Base-by-base conservation (phyloP, 2,888 invertebrate genomes). In the Taenaris catops region DNA sequence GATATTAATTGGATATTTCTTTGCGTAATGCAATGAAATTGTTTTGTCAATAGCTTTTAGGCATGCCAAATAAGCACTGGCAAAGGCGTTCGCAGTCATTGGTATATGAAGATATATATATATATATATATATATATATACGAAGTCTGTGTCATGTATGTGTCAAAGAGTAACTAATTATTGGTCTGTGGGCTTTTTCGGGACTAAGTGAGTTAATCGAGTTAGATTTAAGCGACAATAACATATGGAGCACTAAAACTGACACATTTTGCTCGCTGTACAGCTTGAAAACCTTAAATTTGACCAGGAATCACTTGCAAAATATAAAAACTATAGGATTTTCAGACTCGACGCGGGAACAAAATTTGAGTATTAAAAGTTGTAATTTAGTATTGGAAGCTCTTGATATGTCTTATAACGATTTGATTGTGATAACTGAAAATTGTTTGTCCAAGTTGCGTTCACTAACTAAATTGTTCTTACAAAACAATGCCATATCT, bases 241-340 rank as follows among this genome's bases (percentile, higher is more conserved):
- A 93, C 65, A 91, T 94, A 43, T 93, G 93, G 93, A 92, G 89
- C 46, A 84, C 93, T 37, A 93, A 94, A 46, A 83, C 89, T 17
- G 91, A 92, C 55, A 88, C 90, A 42, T 91, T 94, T 63, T 94
- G 94, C 66, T 90, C 92, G 19, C 80, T 94, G 49, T 90, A 89
- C 61, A 90, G 90, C 69, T 88, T 94, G 46, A 89, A 91, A 60
- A 87, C 81, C 40, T 83, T 95, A 34, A 95, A 95, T 64, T 67
- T 95, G 47, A 92, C 93, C 42, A 87, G 89, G 59, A 95, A 95
- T 81, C 92, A 93, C 63, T 88, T 95, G 55, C 94, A 93, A 79
- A 93, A 94, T 63, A 88, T 94, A 46, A 88, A 89, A 41, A 90
- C 92, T 33, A 81, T 95, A 41, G 93, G 93, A 20, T 91, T 94